Evolutionary conservation across 1,140 invertebrate species (phyloP).

Genomic region (Neotoxoptera formosana): DNA sequence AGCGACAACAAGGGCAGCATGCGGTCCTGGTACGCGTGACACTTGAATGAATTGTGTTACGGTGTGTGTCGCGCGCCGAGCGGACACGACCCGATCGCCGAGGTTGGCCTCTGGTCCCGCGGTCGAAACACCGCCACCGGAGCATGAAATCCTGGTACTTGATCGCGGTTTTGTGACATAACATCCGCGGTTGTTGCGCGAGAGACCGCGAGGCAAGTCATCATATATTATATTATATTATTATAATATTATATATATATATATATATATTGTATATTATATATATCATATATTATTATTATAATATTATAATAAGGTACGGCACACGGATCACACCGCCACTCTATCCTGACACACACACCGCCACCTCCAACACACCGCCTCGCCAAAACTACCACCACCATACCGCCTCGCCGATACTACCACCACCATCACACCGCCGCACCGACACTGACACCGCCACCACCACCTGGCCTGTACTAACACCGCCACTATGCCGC

Average conservation of each 20-base stretch:
- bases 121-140: neutral
- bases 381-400: neutral
- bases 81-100: neutral
- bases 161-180: constrained; percentile 56
- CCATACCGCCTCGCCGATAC: too few relatives aligned
- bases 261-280: too few relatives aligned
- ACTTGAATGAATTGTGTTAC: constrained; percentile 39
- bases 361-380: too few relatives aligned
- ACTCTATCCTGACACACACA: too few relatives aligned
- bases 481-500: too few relatives aligned
- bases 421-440: too few relatives aligned
- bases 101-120: too few relatives aligned
- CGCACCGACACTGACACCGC: too few relatives aligned
- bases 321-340: neutral
- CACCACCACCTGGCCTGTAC: too few relatives aligned
- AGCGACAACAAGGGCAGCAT: neutral
- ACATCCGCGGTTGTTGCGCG: constrained; percentile 29
- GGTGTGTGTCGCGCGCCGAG: neutral
- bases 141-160: constrained; percentile 21
- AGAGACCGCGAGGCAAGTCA: neutral
- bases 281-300: neutral
- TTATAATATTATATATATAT: too few relatives aligned
- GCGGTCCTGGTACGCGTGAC: constrained; percentile 25
- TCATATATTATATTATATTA: neutral
- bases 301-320: too few relatives aligned